phyloP scores from a whole-genome alignment of 2,888 invertebrate genomes.

The Schrankia costaestrigalis region DNA sequence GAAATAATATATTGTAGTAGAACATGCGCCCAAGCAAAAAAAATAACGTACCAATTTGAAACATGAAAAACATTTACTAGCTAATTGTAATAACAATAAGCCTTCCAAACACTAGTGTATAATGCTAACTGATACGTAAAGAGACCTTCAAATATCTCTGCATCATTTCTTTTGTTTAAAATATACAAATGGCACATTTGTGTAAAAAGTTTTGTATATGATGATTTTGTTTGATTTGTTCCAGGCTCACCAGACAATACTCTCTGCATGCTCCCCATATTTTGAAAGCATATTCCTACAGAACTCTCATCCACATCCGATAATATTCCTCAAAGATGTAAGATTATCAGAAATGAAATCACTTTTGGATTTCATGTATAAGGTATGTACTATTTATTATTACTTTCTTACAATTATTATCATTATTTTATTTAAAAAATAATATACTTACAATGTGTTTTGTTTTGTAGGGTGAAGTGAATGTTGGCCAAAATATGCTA shows the following conservation, averaged over 20 bases:
- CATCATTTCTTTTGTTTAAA: slow-evolving; percentile 50
- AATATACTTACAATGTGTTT: background rate
- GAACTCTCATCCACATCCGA: slow-evolving; percentile 94
- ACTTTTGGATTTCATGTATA: slow-evolving; percentile 95
- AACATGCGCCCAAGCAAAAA: too few species aligned
- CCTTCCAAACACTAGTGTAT: slow-evolving; percentile 48
- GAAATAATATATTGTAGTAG: too few species aligned
- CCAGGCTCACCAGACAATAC: slow-evolving; percentile 94
- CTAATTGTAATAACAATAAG: slow-evolving; percentile 67
- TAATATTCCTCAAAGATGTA: slow-evolving; percentile 96
- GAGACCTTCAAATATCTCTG: slow-evolving; percentile 58
- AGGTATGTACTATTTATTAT: slow-evolving; percentile 75
- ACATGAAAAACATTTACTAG: slow-evolving; percentile 37
- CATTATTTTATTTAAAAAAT: background rate
- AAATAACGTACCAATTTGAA: too few species aligned
- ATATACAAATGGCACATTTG: slow-evolving; percentile 34
- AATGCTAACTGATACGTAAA: slow-evolving; percentile 47
- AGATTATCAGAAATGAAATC: slow-evolving; percentile 94
- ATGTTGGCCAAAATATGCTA: slow-evolving; percentile 94
- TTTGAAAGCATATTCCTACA: slow-evolving; percentile 95
- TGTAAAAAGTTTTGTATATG: slow-evolving; percentile 25
- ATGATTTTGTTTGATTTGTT: slow-evolving; percentile 68
- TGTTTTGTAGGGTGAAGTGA: slow-evolving; percentile 85
- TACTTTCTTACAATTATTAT: background rate
- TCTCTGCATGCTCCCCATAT: slow-evolving; percentile 96